These are phyloP conservation scores for Nannoperca australis DNA, from an alignment of 2,797 vertebrate genomes.

Conservation along the genomic window DNA sequence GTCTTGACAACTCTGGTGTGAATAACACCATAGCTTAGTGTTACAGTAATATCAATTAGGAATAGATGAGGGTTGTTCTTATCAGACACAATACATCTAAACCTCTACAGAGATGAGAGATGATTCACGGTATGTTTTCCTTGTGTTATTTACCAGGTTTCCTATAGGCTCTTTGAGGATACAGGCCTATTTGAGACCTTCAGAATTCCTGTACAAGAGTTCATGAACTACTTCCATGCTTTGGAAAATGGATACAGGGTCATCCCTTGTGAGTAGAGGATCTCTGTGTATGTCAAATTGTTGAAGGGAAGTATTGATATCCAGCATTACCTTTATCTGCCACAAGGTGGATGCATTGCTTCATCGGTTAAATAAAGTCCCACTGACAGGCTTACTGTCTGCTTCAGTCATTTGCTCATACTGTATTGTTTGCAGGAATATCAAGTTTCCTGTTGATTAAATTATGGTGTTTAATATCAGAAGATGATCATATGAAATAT, in stretches of 20 bases:
- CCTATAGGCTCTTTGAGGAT: conserved; percentile 96
- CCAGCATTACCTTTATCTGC: conserved; percentile 26
- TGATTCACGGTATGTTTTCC: conserved; percentile 4
- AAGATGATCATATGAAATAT: not conserved
- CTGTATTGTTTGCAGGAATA: not conserved
- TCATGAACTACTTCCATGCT: conserved; percentile 99
- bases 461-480: not conserved
- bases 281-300: not conserved
- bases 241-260: conserved; percentile 98
- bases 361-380: conserved; percentile 6
- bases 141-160: conserved; percentile 84
- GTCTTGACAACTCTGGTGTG: not conserved
- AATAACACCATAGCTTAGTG: not conserved
- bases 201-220: conserved; percentile 94
- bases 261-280: conserved; percentile 94
- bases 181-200: conserved; percentile 95
- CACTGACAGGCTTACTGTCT: not conserved
- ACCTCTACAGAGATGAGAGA: not conserved
- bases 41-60: not conserved
- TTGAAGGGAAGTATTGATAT: conserved; percentile 3
- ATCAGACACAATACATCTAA: not conserved
- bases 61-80: not conserved
- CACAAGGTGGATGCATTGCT: conserved; percentile 67
- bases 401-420: not conserved
- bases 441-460: not conserved